A percentile compares a stretch with the other conserved stretches of the same genome.
These are phyloP conservation scores for Cryptus viduatorius DNA, from an alignment of 2,888 invertebrate genomes.

Conservation along the genomic window DNA sequence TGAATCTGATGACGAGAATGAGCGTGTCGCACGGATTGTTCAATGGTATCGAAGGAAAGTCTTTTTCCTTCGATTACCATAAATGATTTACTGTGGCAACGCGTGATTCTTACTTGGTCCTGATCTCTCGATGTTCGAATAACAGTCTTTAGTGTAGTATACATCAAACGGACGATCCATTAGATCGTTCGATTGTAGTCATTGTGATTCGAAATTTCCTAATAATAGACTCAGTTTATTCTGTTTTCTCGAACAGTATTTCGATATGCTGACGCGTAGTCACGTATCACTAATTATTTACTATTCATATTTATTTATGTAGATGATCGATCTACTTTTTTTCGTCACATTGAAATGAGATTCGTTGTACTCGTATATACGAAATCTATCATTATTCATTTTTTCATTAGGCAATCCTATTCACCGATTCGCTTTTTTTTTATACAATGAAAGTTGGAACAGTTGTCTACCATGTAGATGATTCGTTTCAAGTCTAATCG, in stretches of 20 bases:
- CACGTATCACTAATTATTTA: constrained; percentile 39
- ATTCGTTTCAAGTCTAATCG: background rate
- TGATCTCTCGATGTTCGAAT: constrained; percentile 70
- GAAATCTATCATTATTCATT: constrained; percentile 1
- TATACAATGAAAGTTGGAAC: background rate
- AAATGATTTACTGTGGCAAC: constrained; percentile 65
- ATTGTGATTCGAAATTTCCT: background rate
- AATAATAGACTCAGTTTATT: background rate
- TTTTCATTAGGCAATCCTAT: background rate
- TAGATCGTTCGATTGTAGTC: background rate
- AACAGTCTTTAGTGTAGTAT: background rate
- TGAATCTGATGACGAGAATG: constrained; percentile 83
- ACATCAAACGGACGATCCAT: background rate
- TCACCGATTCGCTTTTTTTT: constrained; percentile 18
- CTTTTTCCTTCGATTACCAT: constrained; percentile 75
- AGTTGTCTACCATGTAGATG: constrained; percentile 26
- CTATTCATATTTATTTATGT: constrained; percentile 27
- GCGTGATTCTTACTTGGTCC: constrained; percentile 78
- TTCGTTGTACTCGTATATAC: background rate
- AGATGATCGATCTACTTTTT: background rate
- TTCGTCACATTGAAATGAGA: constrained; percentile 11
- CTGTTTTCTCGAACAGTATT: constrained; percentile 26
- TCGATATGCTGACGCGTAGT: constrained; percentile 43
- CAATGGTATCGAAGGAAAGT: constrained; percentile 75
- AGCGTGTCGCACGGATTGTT: constrained; percentile 72